Percentiles rank a stretch among this genome's conserved stretches.
Evolutionary conservation across 2,113 vertebrate genomes (phyloP).

Genomic region (Petroica traversi): DNA sequence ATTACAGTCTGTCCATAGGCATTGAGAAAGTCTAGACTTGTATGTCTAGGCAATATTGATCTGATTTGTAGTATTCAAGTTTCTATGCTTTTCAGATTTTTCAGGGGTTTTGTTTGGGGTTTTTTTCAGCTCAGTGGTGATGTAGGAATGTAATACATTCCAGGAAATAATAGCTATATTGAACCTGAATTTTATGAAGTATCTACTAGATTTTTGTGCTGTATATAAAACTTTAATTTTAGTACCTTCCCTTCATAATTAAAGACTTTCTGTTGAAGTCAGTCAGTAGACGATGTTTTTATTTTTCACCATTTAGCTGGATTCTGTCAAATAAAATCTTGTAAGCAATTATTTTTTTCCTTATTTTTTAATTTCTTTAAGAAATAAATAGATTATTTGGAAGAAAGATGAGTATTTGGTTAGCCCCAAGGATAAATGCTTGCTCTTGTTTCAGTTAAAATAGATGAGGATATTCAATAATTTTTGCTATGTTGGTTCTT

Average conservation of each 20-base stretch:
- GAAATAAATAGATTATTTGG: background rate
- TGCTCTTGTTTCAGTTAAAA: background rate
- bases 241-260: background rate
- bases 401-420: background rate
- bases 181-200: background rate
- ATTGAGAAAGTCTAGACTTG: background rate
- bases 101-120: background rate
- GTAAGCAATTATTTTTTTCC: background rate
- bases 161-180: background rate
- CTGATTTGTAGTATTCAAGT: background rate
- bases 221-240: background rate
- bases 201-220: background rate
- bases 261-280: background rate
- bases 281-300: background rate
- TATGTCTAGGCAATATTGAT: too few relatives aligned
- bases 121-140: background rate
- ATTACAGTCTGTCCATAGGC: background rate
- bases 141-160: background rate
- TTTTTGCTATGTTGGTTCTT: background rate
- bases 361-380: background rate
- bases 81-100: background rate
- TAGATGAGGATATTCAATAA: background rate
- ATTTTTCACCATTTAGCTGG: background rate
- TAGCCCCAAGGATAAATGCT: background rate
- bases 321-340: background rate